These are phyloP conservation scores for Gnathonemus echidnorhynchus DNA, from an alignment of 2,113 vertebrate genomes.

Conservation along the genomic window DNA sequence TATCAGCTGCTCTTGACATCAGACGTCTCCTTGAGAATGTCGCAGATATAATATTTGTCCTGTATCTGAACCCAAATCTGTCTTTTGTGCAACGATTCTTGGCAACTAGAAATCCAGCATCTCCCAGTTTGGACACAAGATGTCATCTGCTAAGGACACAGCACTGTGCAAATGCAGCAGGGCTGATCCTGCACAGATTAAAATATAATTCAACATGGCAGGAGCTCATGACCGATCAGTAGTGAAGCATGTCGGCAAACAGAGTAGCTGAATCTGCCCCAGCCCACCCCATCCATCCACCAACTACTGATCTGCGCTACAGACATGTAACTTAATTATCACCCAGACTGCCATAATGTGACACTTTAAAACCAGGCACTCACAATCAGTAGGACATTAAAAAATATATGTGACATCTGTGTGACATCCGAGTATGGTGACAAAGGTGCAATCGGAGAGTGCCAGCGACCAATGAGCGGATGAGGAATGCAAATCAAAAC, in stretches of 20 bases:
- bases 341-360: not conserved
- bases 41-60: not conserved
- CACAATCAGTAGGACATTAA: not conserved
- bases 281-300: not conserved
- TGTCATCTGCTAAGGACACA: constrained; percentile 20
- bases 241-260: not conserved
- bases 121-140: not conserved
- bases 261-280: not conserved
- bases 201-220: not conserved
- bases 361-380: constrained; percentile 1
- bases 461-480: not conserved
- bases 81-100: not conserved
- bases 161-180: not conserved
- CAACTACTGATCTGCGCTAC: not conserved
- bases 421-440: not conserved
- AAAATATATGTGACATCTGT: not conserved
- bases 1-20: not conserved
- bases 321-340: constrained; percentile 16
- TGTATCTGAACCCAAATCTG: constrained; percentile 7
- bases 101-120: not conserved
- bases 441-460: not conserved
- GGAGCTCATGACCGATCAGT: not conserved
- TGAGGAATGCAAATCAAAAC: not conserved
- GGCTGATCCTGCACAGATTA: not conserved
- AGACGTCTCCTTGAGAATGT: not conserved